Conservation (phyloP, 2,113 vertebrate genomes). For the Siphamia tubifer region DNA sequence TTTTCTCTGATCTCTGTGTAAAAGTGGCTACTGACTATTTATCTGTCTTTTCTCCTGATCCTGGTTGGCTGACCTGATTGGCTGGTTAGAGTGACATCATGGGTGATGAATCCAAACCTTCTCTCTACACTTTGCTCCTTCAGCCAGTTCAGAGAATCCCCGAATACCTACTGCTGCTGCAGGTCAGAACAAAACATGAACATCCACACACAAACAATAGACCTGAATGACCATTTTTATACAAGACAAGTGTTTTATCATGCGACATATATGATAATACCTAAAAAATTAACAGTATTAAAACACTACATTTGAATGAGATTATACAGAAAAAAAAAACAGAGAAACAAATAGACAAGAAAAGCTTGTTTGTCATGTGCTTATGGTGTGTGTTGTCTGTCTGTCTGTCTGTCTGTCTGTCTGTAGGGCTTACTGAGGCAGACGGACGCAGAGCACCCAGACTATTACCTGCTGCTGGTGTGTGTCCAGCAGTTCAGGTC, state of each 20-base stretch:
- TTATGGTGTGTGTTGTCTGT: conserved; percentile 7
- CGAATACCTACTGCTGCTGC: conserved; percentile 91
- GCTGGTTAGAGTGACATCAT: conserved; percentile 72
- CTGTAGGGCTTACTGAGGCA: conserved; percentile 88
- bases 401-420: conserved; percentile 15
- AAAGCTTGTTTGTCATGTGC: neutral
- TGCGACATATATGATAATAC: too few species aligned
- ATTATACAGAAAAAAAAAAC: too few species aligned
- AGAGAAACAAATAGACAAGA: too few species aligned
- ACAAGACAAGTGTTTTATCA: too few species aligned
- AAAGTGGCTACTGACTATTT: too few species aligned
- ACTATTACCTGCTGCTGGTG: conserved; percentile 94
- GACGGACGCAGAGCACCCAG: conserved; percentile 94
- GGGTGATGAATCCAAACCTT: conserved; percentile 89
- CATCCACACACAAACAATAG: too few species aligned
- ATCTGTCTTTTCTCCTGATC: neutral
- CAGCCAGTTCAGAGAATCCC: conserved; percentile 95
- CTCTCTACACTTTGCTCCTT: conserved; percentile 91
- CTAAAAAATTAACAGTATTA: too few species aligned
- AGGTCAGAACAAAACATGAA: conserved; percentile 75
- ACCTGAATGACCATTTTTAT: too few species aligned
- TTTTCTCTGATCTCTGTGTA: too few species aligned
- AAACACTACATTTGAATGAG: too few species aligned
- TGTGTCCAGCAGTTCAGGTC: conserved; percentile 91
- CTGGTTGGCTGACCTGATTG: neutral